Evolutionary conservation across 2,888 invertebrate species (phyloP).

Genomic region (Epinotia bilunana): DNA sequence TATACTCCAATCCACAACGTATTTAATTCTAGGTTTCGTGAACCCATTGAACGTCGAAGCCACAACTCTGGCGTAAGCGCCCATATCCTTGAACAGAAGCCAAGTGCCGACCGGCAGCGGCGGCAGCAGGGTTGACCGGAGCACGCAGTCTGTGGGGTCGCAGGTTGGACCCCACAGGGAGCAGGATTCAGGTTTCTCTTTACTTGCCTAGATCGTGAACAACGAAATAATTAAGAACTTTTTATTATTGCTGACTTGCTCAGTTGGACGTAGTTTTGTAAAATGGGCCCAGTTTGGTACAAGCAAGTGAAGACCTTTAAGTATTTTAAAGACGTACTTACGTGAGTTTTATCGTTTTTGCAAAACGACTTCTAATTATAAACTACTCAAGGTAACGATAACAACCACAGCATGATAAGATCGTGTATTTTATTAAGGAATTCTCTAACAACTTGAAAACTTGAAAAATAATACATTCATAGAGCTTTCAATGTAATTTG

Average conservation of each 20-base stretch:
- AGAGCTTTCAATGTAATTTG: too few species aligned
- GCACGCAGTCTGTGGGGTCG: neutral
- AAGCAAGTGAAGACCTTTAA: too few species aligned
- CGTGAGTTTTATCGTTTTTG: too few species aligned
- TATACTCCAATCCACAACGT: conserved; percentile 4
- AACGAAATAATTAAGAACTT: neutral
- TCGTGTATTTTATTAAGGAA: too few species aligned
- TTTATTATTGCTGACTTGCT: neutral
- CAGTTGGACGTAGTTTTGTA: neutral
- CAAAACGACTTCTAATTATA: too few species aligned
- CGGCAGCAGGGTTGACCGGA: neutral
- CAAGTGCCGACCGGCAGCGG: conserved; percentile 1
- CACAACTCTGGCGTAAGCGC: neutral
- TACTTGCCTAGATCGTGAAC: neutral
- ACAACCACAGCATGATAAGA: too few species aligned
- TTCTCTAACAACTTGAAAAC: too few species aligned
- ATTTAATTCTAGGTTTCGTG: neutral
- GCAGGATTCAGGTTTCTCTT: neutral
- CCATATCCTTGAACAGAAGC: conserved; percentile 3
- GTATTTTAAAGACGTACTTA: too few species aligned
- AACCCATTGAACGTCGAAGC: conserved; percentile 2
- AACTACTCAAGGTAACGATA: too few species aligned
- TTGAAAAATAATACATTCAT: too few species aligned
- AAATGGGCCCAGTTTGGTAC: too few species aligned
- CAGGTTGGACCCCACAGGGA: conserved; percentile 14